Base-by-base conservation (phyloP, 2,113 vertebrate species). In the Atlantisia rogersi region DNA sequence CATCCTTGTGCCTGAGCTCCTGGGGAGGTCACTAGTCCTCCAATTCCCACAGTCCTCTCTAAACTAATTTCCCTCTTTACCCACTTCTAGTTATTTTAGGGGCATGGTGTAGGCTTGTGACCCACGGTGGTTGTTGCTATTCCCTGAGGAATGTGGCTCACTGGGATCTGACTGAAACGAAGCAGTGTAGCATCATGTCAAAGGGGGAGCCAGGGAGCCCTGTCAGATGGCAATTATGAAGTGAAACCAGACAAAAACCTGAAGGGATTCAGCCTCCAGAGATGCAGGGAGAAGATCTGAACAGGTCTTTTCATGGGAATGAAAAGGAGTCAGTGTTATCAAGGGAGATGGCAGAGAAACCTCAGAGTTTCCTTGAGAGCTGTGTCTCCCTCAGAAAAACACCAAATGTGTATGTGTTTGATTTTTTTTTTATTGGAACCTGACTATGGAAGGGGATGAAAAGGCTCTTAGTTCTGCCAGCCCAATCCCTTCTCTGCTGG, bases 1-100 rank as follows among this genome's bases (percentile, higher is more conserved):
- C n/a, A 50, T 3, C 14, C 16, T 64, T 0, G 0, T 29, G 15
- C 31, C 0, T 1, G 32, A 83, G 53, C 1, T 82, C 17, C 71
- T 39, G 31, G 6, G 21, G 37, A 59, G 5, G 21, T 69, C 26
- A 48, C 9, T 76, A 10, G 1, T 9, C 20, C 29, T 80, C 40
- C 46, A n/a, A 4, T 42, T 70, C 60, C 78, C 53, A 7, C 6
- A 6, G 6, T 78, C 3, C 26, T 91, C 35, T 14, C 35, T 5
- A 42, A 42, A 9, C 12, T 17, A 5, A 8, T 86, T 4, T 75
- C 2, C 25, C 11, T 15, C 14, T 68, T 89, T 53, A 71, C 24
- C 60, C 17, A n/a, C 2, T 15, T 50, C 46, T 1, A 5, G 31
- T 55, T 55, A 39, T 25, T 84, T 1, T 25, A 32, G 24, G 32